Evolutionary conservation across 2,113 vertebrate species (phyloP).

Genomic region (Ptyas mucosa): DNA sequence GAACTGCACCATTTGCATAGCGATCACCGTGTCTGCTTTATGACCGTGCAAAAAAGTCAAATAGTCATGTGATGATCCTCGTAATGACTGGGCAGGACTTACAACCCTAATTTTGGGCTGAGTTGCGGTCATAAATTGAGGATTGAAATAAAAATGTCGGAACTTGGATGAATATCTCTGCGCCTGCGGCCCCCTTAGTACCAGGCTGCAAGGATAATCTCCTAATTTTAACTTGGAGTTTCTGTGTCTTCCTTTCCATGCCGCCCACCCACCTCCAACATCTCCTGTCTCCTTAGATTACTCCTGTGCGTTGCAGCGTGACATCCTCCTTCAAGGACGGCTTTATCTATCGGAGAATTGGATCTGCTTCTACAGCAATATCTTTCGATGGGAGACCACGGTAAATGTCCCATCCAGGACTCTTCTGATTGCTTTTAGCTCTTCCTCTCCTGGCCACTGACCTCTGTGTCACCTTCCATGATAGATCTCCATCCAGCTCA

Average conservation of each 20-base stretch:
- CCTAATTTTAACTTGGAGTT: neutral
- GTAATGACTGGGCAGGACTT: neutral
- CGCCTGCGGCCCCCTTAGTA: neutral
- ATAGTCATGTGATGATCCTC: neutral
- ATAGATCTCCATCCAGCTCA: conserved; percentile 86
- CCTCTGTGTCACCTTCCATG: neutral
- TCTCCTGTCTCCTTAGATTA: conserved; percentile 73
- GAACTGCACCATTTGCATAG: neutral
- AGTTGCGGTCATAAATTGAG: neutral
- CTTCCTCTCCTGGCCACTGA: neutral
- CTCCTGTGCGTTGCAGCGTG: conserved; percentile 87
- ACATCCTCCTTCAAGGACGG: conserved; percentile 87
- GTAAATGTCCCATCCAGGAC: conserved; percentile 59
- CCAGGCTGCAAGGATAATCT: neutral
- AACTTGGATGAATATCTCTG: neutral
- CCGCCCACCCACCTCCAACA: neutral
- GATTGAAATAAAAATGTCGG: neutral
- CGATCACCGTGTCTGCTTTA: too few species aligned
- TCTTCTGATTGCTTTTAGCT: neutral
- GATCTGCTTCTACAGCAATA: conserved; percentile 92
- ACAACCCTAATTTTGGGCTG: neutral
- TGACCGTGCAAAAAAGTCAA: neutral
- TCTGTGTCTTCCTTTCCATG: neutral
- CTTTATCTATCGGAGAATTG: conserved; percentile 89
- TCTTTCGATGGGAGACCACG: conserved; percentile 92